Conservation (phyloP, 2,888 invertebrate species). For the Pinctada fucata region DNA sequence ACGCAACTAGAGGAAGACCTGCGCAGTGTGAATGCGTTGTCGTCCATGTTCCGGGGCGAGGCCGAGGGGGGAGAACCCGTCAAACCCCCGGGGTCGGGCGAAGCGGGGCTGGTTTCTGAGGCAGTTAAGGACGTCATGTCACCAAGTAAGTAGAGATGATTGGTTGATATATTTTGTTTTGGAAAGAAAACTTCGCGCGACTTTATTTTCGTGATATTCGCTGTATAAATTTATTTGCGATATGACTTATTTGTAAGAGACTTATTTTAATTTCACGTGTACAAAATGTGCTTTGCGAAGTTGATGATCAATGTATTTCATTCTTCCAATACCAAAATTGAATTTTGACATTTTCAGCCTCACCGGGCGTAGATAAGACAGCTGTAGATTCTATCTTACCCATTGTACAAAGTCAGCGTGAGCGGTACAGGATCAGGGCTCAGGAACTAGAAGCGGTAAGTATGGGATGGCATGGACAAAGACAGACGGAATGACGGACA, state of each 20-base stretch:
- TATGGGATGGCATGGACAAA: slow-evolving; percentile 1
- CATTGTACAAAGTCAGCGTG: slow-evolving; percentile 79
- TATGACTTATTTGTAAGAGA: too few relatives aligned
- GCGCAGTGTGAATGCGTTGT: slow-evolving; percentile 76
- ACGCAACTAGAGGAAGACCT: slow-evolving; percentile 77
- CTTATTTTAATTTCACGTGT: too few relatives aligned
- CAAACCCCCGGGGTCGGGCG: slow-evolving; percentile 33
- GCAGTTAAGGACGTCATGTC: slow-evolving; percentile 69
- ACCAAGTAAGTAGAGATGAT: slow-evolving; percentile 24
- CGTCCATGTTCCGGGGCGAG: slow-evolving; percentile 76
- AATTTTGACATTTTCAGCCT: too few relatives aligned
- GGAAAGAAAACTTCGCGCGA: too few relatives aligned
- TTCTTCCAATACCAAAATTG: too few relatives aligned
- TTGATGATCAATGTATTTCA: too few relatives aligned
- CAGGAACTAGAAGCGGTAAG: slow-evolving; percentile 78
- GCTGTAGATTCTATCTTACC: slow-evolving; percentile 77
- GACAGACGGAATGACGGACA: too few relatives aligned
- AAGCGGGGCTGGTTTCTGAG: slow-evolving; percentile 70
- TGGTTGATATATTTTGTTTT: too few relatives aligned
- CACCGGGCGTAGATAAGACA: slow-evolving; percentile 44
- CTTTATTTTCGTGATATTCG: too few relatives aligned
- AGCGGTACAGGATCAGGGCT: slow-evolving; percentile 77
- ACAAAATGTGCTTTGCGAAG: too few relatives aligned
- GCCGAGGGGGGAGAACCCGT: slow-evolving; percentile 68
- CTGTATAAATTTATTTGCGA: too few relatives aligned